phyloP scores from a whole-genome alignment of 2,888 invertebrate species.

The Harpagoxenus sublaevis region DNA sequence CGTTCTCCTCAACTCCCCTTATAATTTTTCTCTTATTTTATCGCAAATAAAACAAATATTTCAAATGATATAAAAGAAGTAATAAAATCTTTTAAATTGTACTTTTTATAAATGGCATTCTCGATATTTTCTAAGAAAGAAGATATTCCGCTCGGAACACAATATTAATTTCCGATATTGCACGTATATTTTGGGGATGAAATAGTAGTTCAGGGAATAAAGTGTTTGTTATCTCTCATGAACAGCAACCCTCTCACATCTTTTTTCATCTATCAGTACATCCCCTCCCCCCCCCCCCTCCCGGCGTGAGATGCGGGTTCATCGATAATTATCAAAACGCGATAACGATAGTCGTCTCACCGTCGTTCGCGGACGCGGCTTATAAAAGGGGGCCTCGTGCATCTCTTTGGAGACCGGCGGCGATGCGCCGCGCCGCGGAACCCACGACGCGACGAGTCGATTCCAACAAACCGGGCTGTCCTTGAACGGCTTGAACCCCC shows the following conservation, averaged over 20 bases:
- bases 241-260: neutral
- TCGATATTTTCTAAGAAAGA: neutral
- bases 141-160: neutral
- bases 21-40: neutral
- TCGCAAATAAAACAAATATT: neutral
- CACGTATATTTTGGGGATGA: neutral
- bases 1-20: neutral
- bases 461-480: conserved; percentile 78
- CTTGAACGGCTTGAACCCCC: conserved; percentile 84
- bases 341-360: conserved; percentile 6
- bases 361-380: neutral
- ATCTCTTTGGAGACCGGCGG: conserved; percentile 18
- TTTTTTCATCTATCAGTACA: neutral
- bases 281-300: too few relatives aligned
- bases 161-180: neutral
- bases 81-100: neutral
- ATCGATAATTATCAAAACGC: conserved; percentile 35
- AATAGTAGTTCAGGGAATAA: neutral
- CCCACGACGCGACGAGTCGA: conserved; percentile 72
- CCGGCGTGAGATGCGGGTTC: neutral
- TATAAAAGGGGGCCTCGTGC: conserved; percentile 27
- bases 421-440: conserved; percentile 13
- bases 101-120: neutral
- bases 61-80: neutral
- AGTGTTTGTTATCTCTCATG: neutral